Percentiles rank a stretch among this genome's conserved stretches.
Evolutionary conservation across 2,888 invertebrate genomes (phyloP).

Genomic region (Thymelicus sylvestris): DNA sequence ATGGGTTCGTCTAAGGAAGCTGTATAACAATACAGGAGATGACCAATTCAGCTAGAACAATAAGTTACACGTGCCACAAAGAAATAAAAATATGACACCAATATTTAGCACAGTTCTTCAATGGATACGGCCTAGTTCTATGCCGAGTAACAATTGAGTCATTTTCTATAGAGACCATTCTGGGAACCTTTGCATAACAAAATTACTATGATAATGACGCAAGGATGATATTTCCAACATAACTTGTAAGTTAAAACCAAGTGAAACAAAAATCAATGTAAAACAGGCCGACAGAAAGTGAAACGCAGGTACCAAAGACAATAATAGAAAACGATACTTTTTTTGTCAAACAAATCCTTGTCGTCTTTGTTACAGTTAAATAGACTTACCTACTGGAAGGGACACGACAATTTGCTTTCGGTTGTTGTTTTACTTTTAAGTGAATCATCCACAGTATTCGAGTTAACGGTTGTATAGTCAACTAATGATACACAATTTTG

Average conservation of each 20-base stretch:
- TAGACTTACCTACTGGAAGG: conserved; percentile 48
- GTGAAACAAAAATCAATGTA: conserved; percentile 48
- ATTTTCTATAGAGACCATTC: too few relatives aligned
- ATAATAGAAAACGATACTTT: conserved; percentile 67
- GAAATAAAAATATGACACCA: conserved; percentile 64
- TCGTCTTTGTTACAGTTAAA: conserved; percentile 53
- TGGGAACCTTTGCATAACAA: too few relatives aligned
- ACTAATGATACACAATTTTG: conserved; percentile 63
- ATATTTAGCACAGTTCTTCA: conserved; percentile 56
- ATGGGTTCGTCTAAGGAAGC: conserved; percentile 52
- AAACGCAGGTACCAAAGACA: conserved; percentile 61
- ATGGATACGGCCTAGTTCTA: conserved; percentile 20
- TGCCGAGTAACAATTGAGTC: too few relatives aligned
- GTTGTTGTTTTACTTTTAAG: conserved; percentile 50
- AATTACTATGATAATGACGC: too few relatives aligned
- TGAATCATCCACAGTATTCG: conserved; percentile 49
- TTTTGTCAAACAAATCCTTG: conserved; percentile 57
- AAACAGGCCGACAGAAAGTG: conserved; percentile 57
- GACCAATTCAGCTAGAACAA: conserved; percentile 65
- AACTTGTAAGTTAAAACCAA: too few relatives aligned
- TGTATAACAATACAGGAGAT: conserved; percentile 75
- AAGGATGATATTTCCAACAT: too few relatives aligned
- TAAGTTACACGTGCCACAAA: conserved; percentile 61
- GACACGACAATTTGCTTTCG: conserved; percentile 49
- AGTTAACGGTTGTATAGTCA: conserved; percentile 46